These are phyloP conservation scores for Pemphigus obesinymphae DNA, from an alignment of 1,140 invertebrate genomes.

Conservation along the genomic window DNA sequence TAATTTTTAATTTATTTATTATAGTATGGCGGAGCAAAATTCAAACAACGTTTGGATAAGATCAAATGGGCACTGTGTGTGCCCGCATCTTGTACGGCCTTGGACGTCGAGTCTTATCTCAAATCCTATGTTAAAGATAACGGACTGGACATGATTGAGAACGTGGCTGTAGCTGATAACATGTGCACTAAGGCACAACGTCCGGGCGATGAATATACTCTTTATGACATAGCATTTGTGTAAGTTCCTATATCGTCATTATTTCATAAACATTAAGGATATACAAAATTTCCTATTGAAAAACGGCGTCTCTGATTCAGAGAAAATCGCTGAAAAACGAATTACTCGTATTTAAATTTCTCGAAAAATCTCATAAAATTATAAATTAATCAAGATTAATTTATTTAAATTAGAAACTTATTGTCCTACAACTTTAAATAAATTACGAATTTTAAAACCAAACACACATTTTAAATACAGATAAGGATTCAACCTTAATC, in stretches of 20 bases:
- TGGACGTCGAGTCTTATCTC: constrained; percentile 55
- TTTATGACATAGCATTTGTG: constrained; percentile 44
- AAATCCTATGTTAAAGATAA: constrained; percentile 50
- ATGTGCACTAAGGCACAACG: constrained; percentile 42
- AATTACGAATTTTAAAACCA: too few relatives aligned
- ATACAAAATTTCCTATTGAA: too few relatives aligned
- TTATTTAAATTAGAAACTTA: too few relatives aligned
- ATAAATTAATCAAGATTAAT: too few relatives aligned
- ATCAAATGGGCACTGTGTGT: constrained; percentile 57
- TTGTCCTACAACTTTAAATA: too few relatives aligned
- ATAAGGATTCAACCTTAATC: too few relatives aligned
- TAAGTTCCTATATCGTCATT: constrained; percentile 39
- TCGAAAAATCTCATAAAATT: too few relatives aligned
- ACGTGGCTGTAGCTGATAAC: constrained; percentile 36
- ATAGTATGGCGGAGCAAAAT: constrained; percentile 43
- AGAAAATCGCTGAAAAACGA: too few relatives aligned
- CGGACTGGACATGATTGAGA: background rate
- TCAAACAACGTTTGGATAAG: constrained; percentile 47
- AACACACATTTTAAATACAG: too few relatives aligned
- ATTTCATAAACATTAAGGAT: too few relatives aligned
- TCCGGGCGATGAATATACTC: constrained; percentile 43
- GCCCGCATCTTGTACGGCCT: constrained; percentile 53
- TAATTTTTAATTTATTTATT: background rate
- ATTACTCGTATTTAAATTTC: too few relatives aligned
- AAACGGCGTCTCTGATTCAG: too few relatives aligned